These are phyloP conservation scores for Sander lucioperca DNA, from an alignment of 2,113 vertebrate genomes.

Conservation along the genomic window DNA sequence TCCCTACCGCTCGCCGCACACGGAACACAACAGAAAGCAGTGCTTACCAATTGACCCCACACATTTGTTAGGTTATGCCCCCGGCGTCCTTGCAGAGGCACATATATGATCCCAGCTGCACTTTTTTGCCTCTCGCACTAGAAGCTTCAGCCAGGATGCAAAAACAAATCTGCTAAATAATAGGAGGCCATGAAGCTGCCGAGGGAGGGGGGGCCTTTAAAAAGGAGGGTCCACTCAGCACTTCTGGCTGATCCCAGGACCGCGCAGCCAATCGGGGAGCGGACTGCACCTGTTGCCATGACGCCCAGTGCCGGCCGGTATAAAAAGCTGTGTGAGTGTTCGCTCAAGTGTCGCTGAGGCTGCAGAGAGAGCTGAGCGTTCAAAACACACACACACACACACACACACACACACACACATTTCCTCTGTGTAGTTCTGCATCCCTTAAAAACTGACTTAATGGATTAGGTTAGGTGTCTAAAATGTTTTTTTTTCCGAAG, in stretches of 20 bases:
- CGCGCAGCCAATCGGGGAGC: slow-evolving; percentile 72
- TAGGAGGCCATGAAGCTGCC: slow-evolving; percentile 73
- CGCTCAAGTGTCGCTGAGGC: background rate
- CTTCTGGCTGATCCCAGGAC: slow-evolving; percentile 73
- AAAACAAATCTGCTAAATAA: slow-evolving; percentile 82
- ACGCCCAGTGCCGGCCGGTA: slow-evolving; percentile 25
- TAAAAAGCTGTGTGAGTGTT: slow-evolving; percentile 28
- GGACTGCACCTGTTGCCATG: slow-evolving; percentile 68
- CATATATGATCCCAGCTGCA: slow-evolving; percentile 80
- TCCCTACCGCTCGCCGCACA: slow-evolving; percentile 40
- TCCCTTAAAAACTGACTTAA: too few species aligned
- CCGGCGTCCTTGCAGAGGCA: slow-evolving; percentile 75
- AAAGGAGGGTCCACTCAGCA: slow-evolving; percentile 86
- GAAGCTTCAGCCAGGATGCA: slow-evolving; percentile 83
- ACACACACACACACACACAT: too few species aligned
- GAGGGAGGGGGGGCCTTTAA: slow-evolving; percentile 38
- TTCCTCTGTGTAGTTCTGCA: too few species aligned
- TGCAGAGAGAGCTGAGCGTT: background rate
- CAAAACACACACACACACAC: too few species aligned
- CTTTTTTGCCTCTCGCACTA: slow-evolving; percentile 72
- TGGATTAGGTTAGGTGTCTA: too few species aligned
- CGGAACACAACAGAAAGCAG: slow-evolving; percentile 55
- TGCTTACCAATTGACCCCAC: slow-evolving; percentile 88
- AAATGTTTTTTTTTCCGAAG: too few species aligned
- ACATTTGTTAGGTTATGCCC: slow-evolving; percentile 87